Conservation (phyloP, 1,140 invertebrate species). For the Vanessa tameamea region DNA sequence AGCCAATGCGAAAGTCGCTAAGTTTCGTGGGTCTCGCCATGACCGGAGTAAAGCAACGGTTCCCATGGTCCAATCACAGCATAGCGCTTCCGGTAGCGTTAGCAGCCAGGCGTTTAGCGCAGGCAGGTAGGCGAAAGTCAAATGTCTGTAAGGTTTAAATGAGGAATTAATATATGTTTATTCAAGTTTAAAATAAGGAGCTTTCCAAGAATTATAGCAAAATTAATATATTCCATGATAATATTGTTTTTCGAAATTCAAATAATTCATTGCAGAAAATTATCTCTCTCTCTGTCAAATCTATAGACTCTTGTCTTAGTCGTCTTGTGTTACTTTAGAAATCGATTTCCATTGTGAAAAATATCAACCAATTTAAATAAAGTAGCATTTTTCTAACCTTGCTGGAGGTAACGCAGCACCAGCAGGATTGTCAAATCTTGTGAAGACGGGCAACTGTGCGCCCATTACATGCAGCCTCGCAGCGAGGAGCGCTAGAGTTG, state of each 20-base stretch:
- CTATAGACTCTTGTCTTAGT: no score
- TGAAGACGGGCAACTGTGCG: conserved; percentile 97
- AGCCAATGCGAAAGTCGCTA: conserved; percentile 90
- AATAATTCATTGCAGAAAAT: no score
- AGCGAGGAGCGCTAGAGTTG: conserved; percentile 91
- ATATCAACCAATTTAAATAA: not conserved
- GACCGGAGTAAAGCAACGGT: conserved; percentile 93
- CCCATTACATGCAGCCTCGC: conserved; percentile 96
- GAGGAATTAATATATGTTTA: not conserved
- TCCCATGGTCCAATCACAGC: conserved; percentile 99
- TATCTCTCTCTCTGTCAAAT: no score
- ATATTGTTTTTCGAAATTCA: no score
- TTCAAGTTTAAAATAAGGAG: no score
- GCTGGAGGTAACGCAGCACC: conserved; percentile 62
- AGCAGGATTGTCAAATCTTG: conserved; percentile 85
- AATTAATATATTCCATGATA: no score
- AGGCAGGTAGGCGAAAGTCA: conserved; percentile 96
- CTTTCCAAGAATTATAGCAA: no score
- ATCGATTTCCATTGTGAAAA: no score
- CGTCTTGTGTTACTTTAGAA: no score
- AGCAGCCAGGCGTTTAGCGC: conserved; percentile 95
- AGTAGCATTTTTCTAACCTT: conserved; percentile 44
- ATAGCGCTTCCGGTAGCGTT: conserved; percentile 92
- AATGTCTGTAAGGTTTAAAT: conserved; percentile 83
- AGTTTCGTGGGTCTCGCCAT: conserved; percentile 90